Conservation (phyloP, 1,140 invertebrate species). For the Penaeus chinensis region DNA sequence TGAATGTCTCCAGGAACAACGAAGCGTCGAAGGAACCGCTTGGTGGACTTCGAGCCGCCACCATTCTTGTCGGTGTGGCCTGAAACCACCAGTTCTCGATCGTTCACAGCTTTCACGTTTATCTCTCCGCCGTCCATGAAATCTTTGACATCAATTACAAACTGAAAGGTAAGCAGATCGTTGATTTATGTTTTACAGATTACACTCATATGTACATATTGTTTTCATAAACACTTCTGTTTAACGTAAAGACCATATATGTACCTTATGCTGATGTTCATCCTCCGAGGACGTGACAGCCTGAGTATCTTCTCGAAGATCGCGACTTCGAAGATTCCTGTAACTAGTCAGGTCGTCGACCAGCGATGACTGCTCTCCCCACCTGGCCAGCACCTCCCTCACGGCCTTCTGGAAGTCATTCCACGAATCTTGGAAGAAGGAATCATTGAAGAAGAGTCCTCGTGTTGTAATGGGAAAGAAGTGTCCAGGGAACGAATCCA, state of each 20-base stretch:
- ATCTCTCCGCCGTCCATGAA: slow-evolving; percentile 41
- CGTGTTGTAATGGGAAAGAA: slow-evolving; percentile 28
- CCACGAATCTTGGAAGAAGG: slow-evolving; percentile 26
- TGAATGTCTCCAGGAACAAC: slow-evolving; percentile 75
- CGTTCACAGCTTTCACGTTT: slow-evolving; percentile 38
- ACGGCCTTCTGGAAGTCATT: slow-evolving; percentile 35
- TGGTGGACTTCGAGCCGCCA: slow-evolving; percentile 65
- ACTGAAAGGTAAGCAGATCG: slow-evolving; percentile 1
- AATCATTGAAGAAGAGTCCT: slow-evolving; percentile 38
- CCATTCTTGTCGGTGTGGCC: slow-evolving; percentile 6
- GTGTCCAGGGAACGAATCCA: too few relatives aligned
- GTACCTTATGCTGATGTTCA: slow-evolving; percentile 14
- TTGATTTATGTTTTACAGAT: not conserved
- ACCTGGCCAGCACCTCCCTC: slow-evolving; percentile 3
- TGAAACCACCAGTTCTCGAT: slow-evolving; percentile 42
- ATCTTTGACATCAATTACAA: slow-evolving; percentile 52
- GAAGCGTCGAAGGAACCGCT: slow-evolving; percentile 82
- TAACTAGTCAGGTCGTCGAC: slow-evolving; percentile 38
- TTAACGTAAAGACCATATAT: not conserved
- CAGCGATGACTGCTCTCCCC: slow-evolving; percentile 16
- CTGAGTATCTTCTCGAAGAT: slow-evolving; percentile 5
- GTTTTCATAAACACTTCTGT: not conserved
- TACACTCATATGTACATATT: not conserved
- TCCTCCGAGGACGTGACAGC: slow-evolving; percentile 10
- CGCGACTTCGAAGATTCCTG: slow-evolving; percentile 21